phyloP scores from a whole-genome alignment of 2,888 invertebrate species.

The Yponomeuta malinellus region DNA sequence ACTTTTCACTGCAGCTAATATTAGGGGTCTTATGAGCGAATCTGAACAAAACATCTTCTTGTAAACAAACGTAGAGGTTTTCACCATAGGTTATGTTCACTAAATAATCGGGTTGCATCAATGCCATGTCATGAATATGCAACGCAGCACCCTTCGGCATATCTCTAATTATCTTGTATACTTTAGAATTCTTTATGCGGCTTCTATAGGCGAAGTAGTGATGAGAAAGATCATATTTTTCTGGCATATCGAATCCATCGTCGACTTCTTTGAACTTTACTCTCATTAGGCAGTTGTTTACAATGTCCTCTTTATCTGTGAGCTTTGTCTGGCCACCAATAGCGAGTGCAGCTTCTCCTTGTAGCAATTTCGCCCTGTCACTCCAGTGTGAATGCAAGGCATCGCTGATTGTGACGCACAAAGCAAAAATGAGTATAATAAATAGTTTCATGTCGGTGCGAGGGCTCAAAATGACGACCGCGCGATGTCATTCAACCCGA shows the following conservation, averaged over 20 bases:
- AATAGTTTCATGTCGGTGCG: not conserved
- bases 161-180: constrained; percentile 78
- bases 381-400: not conserved
- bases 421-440: not conserved
- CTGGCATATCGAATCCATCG: constrained; percentile 70
- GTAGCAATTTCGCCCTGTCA: constrained; percentile 56
- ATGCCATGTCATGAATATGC: constrained; percentile 81
- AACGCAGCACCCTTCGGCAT: constrained; percentile 86
- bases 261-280: constrained; percentile 72
- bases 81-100: constrained; percentile 78
- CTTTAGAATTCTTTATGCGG: constrained; percentile 75
- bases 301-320: constrained; percentile 60
- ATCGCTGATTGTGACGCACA: not conserved
- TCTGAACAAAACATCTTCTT: constrained; percentile 26
- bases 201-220: constrained; percentile 79
- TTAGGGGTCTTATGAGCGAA: constrained; percentile 44
- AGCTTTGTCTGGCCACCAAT: constrained; percentile 73
- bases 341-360: constrained; percentile 56
- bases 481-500: not conserved
- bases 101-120: constrained; percentile 77
- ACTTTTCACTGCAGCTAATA: constrained; percentile 38
- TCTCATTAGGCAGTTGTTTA: constrained; percentile 76
- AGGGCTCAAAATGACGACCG: not conserved
- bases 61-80: constrained; percentile 73
- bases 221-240: constrained; percentile 77